These are phyloP conservation scores for Leptoteleia sp. DNA, from an alignment of 1,140 invertebrate species.

Conservation along the genomic window DNA sequence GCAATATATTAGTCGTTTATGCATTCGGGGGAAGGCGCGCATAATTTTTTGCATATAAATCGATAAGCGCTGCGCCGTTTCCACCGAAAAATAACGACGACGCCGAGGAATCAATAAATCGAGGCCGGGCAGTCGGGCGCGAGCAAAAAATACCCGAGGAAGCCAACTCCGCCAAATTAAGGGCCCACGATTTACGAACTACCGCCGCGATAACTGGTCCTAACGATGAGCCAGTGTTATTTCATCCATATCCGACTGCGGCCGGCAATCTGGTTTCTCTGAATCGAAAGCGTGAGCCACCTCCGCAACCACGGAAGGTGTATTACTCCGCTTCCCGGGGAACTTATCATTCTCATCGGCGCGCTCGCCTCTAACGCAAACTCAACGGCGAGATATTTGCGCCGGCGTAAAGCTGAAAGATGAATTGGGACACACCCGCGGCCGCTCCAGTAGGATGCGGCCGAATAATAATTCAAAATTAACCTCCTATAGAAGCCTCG, in stretches of 20 bases:
- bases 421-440: slow-evolving; percentile 23
- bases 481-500: slow-evolving; percentile 12
- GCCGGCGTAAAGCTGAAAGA: slow-evolving; percentile 13
- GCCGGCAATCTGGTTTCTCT: slow-evolving; percentile 12
- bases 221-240: slow-evolving; percentile 59
- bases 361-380: slow-evolving; percentile 1
- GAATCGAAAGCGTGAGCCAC: slow-evolving; percentile 27
- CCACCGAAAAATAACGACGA: slow-evolving; percentile 48
- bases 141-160: slow-evolving; percentile 35
- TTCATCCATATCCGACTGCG: slow-evolving; percentile 40
- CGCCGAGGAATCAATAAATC: slow-evolving; percentile 53
- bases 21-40: slow-evolving; percentile 45
- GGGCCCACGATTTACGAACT: slow-evolving; percentile 58
- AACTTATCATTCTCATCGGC: slow-evolving; percentile 46
- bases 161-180: slow-evolving; percentile 37
- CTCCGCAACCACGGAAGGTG: slow-evolving; percentile 30
- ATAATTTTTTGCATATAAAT: slow-evolving; percentile 60
- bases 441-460: slow-evolving; percentile 7
- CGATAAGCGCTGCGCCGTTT: slow-evolving; percentile 37
- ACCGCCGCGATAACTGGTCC: slow-evolving; percentile 62
- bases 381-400: slow-evolving; percentile 13
- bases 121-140: slow-evolving; percentile 13
- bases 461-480: slow-evolving; percentile 36
- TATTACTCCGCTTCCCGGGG: slow-evolving; percentile 9
- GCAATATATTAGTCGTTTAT: slow-evolving; percentile 61